These are phyloP conservation scores for Pheosia tremula DNA, from an alignment of 2,888 invertebrate species.

Conservation along the genomic window DNA sequence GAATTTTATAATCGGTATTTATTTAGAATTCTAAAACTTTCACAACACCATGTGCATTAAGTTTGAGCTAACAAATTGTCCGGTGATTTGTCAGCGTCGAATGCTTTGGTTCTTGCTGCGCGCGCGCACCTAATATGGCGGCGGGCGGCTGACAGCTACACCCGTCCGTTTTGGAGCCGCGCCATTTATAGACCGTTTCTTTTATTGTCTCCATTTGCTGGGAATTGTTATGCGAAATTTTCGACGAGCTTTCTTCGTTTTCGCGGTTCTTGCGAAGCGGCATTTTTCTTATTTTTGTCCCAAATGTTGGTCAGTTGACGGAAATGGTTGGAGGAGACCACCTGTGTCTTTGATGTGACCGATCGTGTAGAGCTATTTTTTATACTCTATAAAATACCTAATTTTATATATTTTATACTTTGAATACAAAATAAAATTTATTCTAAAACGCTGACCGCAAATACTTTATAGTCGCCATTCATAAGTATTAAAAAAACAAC, in stretches of 20 bases:
- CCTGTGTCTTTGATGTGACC: slow-evolving; percentile 20
- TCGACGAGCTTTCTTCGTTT: slow-evolving; percentile 40
- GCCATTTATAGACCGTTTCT: slow-evolving; percentile 60
- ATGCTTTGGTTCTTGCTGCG: slow-evolving; percentile 68
- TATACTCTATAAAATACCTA: too few species aligned
- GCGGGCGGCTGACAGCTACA: slow-evolving; percentile 59
- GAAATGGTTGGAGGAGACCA: slow-evolving; percentile 12
- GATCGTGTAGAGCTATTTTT: too few species aligned
- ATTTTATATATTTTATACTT: too few species aligned
- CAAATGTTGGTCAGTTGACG: slow-evolving; percentile 20
- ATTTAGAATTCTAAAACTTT: slow-evolving; percentile 15
- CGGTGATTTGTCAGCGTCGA: slow-evolving; percentile 78
- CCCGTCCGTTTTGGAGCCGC: slow-evolving; percentile 52
- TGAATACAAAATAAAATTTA: too few species aligned
- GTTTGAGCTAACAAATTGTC: slow-evolving; percentile 72
- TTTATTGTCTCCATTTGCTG: slow-evolving; percentile 65
- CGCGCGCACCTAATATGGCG: slow-evolving; percentile 70
- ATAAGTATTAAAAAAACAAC: too few species aligned
- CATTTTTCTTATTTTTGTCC: slow-evolving; percentile 29
- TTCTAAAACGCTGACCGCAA: too few species aligned
- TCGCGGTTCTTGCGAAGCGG: slow-evolving; percentile 21
- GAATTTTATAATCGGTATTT: too few species aligned
- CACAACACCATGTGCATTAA: slow-evolving; percentile 45
- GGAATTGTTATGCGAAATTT: slow-evolving; percentile 49
- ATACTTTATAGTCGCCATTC: too few species aligned